These are phyloP conservation scores for Eulimnadia texana DNA, from an alignment of 1,140 invertebrate genomes.

Conservation along the genomic window DNA sequence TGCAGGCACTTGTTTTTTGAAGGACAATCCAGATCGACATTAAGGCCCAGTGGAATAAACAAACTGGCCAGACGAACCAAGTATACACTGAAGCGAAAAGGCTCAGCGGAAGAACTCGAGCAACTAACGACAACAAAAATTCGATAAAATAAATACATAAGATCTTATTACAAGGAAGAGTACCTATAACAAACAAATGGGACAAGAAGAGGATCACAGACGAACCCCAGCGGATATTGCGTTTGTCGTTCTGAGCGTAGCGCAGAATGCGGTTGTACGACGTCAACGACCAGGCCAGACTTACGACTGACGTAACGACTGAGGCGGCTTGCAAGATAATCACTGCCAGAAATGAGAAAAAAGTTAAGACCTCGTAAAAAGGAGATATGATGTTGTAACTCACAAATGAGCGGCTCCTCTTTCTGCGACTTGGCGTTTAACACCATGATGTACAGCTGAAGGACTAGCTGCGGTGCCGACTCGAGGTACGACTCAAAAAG, in stretches of 20 bases:
- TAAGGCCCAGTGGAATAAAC: constrained; percentile 31
- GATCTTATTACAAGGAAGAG: constrained; percentile 19
- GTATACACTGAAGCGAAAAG: constrained; percentile 27
- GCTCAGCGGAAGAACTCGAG: constrained; percentile 32
- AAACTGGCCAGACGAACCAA: constrained; percentile 24
- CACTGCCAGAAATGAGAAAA: constrained; percentile 18
- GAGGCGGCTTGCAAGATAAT: constrained; percentile 41
- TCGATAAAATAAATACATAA: background rate
- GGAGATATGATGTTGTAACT: constrained; percentile 28
- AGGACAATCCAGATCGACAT: constrained; percentile 30
- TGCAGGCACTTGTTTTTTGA: constrained; percentile 6
- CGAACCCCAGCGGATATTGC: constrained; percentile 48
- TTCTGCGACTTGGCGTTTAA: constrained; percentile 26
- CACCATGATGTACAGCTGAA: constrained; percentile 58
- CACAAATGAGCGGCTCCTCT: constrained; percentile 23
- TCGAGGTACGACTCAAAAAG: constrained; percentile 84
- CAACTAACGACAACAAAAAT: background rate
- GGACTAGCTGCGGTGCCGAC: constrained; percentile 68
- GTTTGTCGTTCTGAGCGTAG: constrained; percentile 51
- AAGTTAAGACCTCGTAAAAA: background rate
- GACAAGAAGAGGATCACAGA: constrained; percentile 54
- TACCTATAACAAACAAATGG: constrained; percentile 63
- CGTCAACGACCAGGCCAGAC: constrained; percentile 73
- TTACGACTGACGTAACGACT: constrained; percentile 54
- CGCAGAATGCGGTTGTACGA: constrained; percentile 65